A percentile compares a stretch with the other conserved stretches of the same genome.
Conservation (phyloP, 2,888 invertebrate genomes). For the Andrena minutula region DNA sequence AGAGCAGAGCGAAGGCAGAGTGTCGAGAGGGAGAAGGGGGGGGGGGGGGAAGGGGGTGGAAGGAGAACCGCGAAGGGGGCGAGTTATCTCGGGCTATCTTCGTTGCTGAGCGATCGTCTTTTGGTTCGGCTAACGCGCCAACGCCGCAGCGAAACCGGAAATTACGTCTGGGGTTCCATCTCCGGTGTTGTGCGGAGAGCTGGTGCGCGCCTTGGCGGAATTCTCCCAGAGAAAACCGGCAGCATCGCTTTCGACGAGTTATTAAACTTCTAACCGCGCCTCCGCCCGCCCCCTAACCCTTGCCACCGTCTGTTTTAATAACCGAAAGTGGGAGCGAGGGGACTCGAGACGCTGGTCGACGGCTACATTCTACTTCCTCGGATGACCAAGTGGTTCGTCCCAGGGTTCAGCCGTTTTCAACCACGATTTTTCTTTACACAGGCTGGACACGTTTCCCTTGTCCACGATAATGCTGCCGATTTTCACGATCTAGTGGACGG, state of each 20-base stretch:
- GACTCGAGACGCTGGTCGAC: background rate
- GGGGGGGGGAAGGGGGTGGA: slow-evolving; percentile 8
- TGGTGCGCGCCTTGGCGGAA: slow-evolving; percentile 74
- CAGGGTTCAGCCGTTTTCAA: too few relatives aligned
- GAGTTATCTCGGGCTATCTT: slow-evolving; percentile 75
- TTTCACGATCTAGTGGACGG: slow-evolving; percentile 80
- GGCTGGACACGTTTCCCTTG: slow-evolving; percentile 39
- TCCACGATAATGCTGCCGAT: slow-evolving; percentile 75
- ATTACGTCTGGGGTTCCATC: slow-evolving; percentile 84
- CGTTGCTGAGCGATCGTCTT: slow-evolving; percentile 82
- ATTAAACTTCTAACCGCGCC: slow-evolving; percentile 77
- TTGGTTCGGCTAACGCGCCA: slow-evolving; percentile 80
- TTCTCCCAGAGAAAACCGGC: slow-evolving; percentile 69
- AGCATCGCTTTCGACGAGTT: slow-evolving; percentile 69
- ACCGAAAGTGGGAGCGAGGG: slow-evolving; percentile 44
- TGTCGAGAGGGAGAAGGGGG: background rate
- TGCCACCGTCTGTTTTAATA: slow-evolving; percentile 62
- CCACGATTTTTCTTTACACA: background rate
- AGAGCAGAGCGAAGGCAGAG: background rate
- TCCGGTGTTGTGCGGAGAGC: slow-evolving; percentile 83
- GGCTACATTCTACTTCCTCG: too few relatives aligned
- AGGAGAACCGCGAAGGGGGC: slow-evolving; percentile 57
- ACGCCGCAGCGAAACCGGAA: slow-evolving; percentile 81
- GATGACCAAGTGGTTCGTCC: too few relatives aligned
- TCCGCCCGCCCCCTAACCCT: slow-evolving; percentile 56